Conservation (phyloP, 2,797 vertebrate genomes). For the Sparus aurata region DNA sequence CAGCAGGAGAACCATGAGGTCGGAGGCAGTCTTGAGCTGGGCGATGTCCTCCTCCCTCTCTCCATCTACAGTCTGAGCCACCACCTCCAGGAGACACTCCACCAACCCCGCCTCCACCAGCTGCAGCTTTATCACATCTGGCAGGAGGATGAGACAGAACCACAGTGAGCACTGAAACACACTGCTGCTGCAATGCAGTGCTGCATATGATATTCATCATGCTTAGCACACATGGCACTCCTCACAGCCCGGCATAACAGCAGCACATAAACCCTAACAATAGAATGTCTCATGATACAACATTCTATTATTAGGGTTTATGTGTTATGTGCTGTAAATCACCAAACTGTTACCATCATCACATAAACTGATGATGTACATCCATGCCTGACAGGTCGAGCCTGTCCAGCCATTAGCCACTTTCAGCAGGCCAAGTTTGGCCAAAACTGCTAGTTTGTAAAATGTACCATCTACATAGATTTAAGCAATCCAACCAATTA, state of each 20-base stretch:
- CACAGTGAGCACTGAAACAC: neutral
- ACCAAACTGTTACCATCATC: too few species aligned
- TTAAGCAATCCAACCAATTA: too few species aligned
- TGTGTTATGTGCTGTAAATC: too few species aligned
- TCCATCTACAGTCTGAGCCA: slow-evolving; percentile 94
- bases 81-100: slow-evolving; percentile 95
- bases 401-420: too few species aligned
- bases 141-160: slow-evolving; percentile 1
- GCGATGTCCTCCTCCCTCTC: slow-evolving; percentile 95
- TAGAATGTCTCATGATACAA: too few species aligned
- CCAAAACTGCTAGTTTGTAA: too few species aligned
- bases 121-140: slow-evolving; percentile 97
- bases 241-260: neutral
- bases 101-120: slow-evolving; percentile 97
- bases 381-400: too few species aligned
- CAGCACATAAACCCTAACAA: neutral
- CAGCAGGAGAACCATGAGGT: slow-evolving; percentile 97
- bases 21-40: slow-evolving; percentile 97
- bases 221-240: neutral
- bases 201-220: neutral
- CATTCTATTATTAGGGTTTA: too few species aligned
- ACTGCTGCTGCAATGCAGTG: slow-evolving; percentile 26
- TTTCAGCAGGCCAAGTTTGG: too few species aligned
- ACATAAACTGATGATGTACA: too few species aligned
- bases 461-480: too few species aligned